Evolutionary conservation across 2,797 vertebrate species (phyloP).

Genomic region (Threskiornis aethiopicus): DNA sequence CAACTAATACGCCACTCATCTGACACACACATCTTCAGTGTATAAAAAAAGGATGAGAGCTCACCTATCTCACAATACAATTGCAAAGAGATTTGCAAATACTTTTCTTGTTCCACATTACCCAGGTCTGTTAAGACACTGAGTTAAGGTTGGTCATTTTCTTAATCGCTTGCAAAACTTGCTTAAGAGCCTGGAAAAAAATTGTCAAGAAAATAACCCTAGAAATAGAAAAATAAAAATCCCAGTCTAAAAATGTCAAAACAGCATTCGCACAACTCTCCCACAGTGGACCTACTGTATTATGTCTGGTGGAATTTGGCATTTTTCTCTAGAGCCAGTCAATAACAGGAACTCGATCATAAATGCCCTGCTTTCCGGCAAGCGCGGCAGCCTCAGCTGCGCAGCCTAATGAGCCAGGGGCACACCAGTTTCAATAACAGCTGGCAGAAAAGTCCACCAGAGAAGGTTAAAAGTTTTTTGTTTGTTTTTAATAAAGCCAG

Average conservation of each 20-base stretch:
- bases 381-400: constrained; percentile 75
- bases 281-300: constrained; percentile 59
- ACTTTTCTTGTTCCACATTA: neutral
- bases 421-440: constrained; percentile 71
- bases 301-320: constrained; percentile 76
- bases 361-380: constrained; percentile 87
- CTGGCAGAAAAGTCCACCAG: constrained; percentile 63
- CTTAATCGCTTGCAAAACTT: neutral
- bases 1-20: neutral
- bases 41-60: neutral
- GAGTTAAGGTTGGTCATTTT: neutral
- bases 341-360: constrained; percentile 94
- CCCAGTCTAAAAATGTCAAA: constrained; percentile 10
- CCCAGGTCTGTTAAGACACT: neutral
- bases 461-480: neutral
- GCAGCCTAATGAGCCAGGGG: constrained; percentile 69
- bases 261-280: neutral
- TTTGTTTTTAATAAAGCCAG: constrained; percentile 5
- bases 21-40: neutral
- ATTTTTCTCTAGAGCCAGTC: constrained; percentile 79
- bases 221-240: constrained; percentile 24
- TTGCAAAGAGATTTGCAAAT: neutral
- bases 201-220: neutral
- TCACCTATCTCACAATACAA: neutral
- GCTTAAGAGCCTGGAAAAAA: neutral